phyloP scores from a whole-genome alignment of 64 coral and sea anemone species.

The Stichodactyla mertensii region DNA sequence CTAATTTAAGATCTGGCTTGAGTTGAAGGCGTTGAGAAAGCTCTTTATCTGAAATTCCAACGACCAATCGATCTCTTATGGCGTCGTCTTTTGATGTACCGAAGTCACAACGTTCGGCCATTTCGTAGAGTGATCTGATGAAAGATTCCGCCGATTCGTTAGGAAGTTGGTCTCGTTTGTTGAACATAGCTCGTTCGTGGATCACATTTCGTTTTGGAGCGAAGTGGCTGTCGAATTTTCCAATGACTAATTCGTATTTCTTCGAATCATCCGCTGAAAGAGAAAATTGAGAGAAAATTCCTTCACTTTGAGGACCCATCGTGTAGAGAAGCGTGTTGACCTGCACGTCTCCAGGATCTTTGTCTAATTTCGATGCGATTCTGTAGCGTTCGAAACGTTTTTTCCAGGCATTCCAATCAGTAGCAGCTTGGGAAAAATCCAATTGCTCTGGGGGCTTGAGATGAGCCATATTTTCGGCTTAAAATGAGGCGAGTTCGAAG shows the following conservation, averaged over 20 bases:
- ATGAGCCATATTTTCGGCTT: neutral
- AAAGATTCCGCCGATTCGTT: no score
- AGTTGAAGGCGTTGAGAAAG: conserved; percentile 14
- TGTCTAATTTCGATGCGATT: neutral
- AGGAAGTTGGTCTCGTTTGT: conserved; percentile 29
- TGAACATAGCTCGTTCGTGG: conserved; percentile 16
- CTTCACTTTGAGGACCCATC: conserved; percentile 20
- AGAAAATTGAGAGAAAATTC: conserved; percentile 18
- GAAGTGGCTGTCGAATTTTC: conserved; percentile 10
- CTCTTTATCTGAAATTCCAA: conserved; percentile 19
- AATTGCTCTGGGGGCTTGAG: conserved; percentile 22
- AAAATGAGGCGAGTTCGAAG: no score
- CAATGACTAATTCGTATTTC: conserved; percentile 10
- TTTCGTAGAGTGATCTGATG: no score
- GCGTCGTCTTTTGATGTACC: no score
- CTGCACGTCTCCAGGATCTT: neutral
- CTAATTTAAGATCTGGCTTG: conserved; percentile 11
- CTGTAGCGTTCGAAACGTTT: conserved; percentile 2
- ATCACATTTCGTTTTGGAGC: conserved; percentile 7
- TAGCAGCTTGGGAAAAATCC: conserved; percentile 20
- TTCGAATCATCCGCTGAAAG: neutral
- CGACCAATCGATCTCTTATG: conserved; percentile 19
- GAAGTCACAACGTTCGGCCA: no score
- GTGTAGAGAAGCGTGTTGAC: conserved; percentile 27
- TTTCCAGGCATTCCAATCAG: conserved; percentile 14